phyloP scores from a whole-genome alignment of 2,888 invertebrate genomes.

The Idaea biselata region DNA sequence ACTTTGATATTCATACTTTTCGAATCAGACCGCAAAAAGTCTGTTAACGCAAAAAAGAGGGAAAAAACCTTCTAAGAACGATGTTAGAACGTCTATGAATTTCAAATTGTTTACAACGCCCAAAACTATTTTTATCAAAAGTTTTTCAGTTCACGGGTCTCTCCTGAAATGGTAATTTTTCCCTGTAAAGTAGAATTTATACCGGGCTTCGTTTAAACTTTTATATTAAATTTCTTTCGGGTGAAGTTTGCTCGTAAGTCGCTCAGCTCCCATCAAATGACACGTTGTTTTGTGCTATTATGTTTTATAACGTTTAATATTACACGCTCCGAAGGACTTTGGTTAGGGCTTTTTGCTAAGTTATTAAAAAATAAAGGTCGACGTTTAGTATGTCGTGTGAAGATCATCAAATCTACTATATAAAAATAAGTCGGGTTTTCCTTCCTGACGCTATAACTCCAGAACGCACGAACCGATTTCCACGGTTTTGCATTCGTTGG shows the following conservation, averaged over 20 bases:
- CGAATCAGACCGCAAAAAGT: not conserved
- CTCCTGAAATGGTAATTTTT: conserved; percentile 34
- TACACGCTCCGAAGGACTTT: not conserved
- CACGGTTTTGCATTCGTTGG: too few relatives aligned
- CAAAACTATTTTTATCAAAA: conserved; percentile 26
- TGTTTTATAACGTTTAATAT: not conserved
- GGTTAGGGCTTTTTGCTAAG: not conserved
- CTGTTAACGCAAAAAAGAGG: not conserved
- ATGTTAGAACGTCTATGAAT: conserved; percentile 3
- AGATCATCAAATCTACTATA: not conserved
- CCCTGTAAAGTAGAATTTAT: conserved; percentile 37
- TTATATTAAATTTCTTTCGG: conserved; percentile 48
- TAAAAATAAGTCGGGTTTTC: too few relatives aligned
- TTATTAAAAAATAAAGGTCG: not conserved
- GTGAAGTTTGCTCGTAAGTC: conserved; percentile 31
- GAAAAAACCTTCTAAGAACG: conserved; percentile 1
- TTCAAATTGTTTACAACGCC: conserved; percentile 8
- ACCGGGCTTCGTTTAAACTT: conserved; percentile 36
- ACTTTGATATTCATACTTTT: not conserved
- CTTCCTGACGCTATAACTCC: too few relatives aligned
- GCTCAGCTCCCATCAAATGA: conserved; percentile 22
- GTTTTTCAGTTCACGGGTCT: conserved; percentile 10
- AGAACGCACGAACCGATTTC: too few relatives aligned
- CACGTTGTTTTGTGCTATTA: conserved; percentile 13
- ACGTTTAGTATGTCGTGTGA: not conserved